phyloP scores from a whole-genome alignment of 2,888 invertebrate species.

The Epicampocera succincta region DNA sequence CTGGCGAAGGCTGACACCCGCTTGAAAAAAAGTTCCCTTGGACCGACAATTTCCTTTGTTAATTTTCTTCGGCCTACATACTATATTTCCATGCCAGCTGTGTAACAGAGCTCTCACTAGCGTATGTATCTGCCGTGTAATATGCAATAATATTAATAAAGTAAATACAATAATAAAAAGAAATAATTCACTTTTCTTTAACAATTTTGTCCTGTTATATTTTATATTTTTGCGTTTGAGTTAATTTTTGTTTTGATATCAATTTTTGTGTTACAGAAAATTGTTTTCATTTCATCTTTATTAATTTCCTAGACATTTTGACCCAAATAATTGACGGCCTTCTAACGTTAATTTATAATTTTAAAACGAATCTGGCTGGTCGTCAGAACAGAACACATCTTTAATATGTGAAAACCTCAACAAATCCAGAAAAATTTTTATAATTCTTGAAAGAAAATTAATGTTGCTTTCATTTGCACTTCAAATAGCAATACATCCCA shows the following conservation, averaged over 20 bases:
- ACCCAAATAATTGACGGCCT: slow-evolving; percentile 33
- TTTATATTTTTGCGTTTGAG: too few relatives aligned
- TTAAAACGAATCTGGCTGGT: not conserved
- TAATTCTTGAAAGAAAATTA: slow-evolving; percentile 2
- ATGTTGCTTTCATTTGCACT: slow-evolving; percentile 6
- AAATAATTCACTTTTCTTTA: too few relatives aligned
- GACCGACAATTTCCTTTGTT: too few relatives aligned
- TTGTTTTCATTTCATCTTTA: not conserved
- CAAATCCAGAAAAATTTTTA: slow-evolving; percentile 3
- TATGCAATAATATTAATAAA: too few relatives aligned
- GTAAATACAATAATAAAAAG: too few relatives aligned
- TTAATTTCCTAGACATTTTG: slow-evolving; percentile 9
- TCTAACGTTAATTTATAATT: not conserved
- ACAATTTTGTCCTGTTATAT: too few relatives aligned
- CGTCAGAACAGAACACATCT: not conserved
- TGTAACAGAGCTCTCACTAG: too few relatives aligned
- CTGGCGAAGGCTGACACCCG: too few relatives aligned
- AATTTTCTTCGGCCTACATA: too few relatives aligned
- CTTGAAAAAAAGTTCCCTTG: too few relatives aligned
- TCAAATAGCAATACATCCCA: slow-evolving; percentile 15
- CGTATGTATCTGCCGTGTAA: too few relatives aligned
- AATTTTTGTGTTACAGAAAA: not conserved
- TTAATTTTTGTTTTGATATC: not conserved
- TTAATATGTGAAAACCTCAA: slow-evolving; percentile 1
- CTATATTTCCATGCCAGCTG: too few relatives aligned